A percentile compares a stretch with the other conserved stretches of the same genome.
Evolutionary conservation across 2,797 vertebrate species (phyloP).

Genomic region (Fringilla coelebs): DNA sequence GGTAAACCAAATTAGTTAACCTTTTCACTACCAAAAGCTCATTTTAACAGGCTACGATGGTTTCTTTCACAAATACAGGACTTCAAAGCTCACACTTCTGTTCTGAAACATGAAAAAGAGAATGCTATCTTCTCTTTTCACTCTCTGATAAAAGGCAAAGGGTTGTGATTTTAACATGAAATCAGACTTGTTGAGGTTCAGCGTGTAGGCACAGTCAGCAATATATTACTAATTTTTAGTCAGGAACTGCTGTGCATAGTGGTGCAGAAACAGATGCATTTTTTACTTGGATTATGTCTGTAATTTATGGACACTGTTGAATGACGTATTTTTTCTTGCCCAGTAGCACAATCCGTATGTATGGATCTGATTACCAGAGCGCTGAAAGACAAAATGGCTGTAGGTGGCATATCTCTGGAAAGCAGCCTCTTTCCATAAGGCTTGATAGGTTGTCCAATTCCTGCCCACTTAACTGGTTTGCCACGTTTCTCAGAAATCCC

Average conservation of each 20-base stretch:
- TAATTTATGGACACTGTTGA: neutral
- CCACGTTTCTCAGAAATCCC: constrained; percentile 60
- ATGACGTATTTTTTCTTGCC: neutral
- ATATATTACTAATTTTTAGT: neutral
- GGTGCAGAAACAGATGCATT: neutral
- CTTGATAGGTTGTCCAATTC: constrained; percentile 45
- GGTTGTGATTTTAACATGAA: neutral
- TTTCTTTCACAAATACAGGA: constrained; percentile 19
- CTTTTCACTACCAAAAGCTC: constrained; percentile 60
- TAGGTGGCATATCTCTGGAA: constrained; percentile 22
- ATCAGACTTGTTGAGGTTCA: neutral
- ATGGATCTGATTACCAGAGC: neutral
- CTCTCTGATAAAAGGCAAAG: neutral
- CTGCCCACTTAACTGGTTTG: constrained; percentile 51
- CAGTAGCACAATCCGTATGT: neutral
- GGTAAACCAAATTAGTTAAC: constrained; percentile 77
- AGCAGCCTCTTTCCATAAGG: constrained; percentile 44
- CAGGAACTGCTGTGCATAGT: neutral
- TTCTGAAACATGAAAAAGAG: constrained; percentile 42
- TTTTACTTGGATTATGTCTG: neutral
- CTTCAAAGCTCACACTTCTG: constrained; percentile 36
- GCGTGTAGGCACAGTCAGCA: neutral
- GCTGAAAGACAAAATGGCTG: neutral
- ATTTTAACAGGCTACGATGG: constrained; percentile 21
- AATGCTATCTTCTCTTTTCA: neutral